Conservation (phyloP, 2,113 vertebrate genomes). For the Acanthisitta chloris region DNA sequence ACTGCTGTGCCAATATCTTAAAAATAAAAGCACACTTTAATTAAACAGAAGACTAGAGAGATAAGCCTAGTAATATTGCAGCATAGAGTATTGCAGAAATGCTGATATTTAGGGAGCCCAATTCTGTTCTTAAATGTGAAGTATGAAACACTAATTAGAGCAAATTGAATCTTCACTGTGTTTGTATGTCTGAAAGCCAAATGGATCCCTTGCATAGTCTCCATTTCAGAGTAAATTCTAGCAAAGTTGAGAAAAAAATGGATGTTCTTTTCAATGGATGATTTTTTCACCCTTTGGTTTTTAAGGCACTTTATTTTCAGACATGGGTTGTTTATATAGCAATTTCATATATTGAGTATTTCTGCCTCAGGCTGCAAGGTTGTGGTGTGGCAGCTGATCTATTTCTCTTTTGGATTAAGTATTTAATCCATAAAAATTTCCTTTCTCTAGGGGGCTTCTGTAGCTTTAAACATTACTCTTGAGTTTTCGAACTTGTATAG, state of each 20-base stretch:
- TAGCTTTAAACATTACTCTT: conserved; percentile 34
- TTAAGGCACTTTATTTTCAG: conserved; percentile 14
- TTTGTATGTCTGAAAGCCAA: background rate
- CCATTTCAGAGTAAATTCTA: background rate
- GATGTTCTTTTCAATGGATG: background rate
- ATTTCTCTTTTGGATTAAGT: conserved; percentile 46
- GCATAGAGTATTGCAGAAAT: background rate
- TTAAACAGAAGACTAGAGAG: background rate
- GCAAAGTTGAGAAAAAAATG: background rate
- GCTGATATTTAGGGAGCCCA: background rate
- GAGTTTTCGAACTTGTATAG: conserved; percentile 2
- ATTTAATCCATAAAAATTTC: conserved; percentile 49
- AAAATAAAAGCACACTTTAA: conserved; percentile 6
- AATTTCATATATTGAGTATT: conserved; percentile 51
- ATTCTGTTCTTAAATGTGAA: background rate
- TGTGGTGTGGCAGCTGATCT: conserved; percentile 49
- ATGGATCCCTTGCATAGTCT: background rate
- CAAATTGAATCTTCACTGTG: background rate
- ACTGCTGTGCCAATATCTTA: background rate
- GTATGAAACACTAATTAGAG: background rate
- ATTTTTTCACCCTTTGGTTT: background rate
- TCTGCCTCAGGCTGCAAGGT: conserved; percentile 40
- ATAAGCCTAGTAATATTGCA: background rate
- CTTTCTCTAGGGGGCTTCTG: background rate
- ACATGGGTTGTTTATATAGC: conserved; percentile 31